A percentile compares a stretch with the other conserved stretches of the same genome.
These are phyloP conservation scores for Hypothenemus hampei DNA, from an alignment of 1,140 invertebrate species.

Conservation along the genomic window DNA sequence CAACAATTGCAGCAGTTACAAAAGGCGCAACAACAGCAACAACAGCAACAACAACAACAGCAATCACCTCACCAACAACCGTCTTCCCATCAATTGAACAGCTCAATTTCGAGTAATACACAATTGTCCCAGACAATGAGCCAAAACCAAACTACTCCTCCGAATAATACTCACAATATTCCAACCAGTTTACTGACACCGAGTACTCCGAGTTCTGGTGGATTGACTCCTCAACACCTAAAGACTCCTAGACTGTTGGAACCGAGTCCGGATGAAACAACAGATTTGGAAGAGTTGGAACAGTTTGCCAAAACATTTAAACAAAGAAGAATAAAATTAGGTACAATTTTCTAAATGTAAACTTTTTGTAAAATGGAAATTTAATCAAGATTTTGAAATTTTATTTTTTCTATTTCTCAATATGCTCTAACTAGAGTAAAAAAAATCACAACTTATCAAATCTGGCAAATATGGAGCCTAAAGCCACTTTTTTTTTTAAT, in stretches of 20 bases:
- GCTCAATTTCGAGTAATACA: conserved; percentile 51
- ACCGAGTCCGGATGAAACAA: conserved; percentile 83
- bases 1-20: conserved; percentile 77
- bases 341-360: conserved; percentile 50
- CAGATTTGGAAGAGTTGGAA: conserved; percentile 91
- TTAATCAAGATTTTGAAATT: too few relatives aligned
- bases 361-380: too few relatives aligned
- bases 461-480: too few relatives aligned
- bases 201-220: conserved; percentile 54
- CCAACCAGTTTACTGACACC: conserved; percentile 51
- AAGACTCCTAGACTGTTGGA: conserved; percentile 59
- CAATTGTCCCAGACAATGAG: conserved; percentile 37
- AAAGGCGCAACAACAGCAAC: conserved; percentile 75
- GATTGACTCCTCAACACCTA: conserved; percentile 49
- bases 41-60: conserved; percentile 77
- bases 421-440: too few relatives aligned
- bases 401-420: too few relatives aligned
- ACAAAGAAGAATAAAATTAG: conserved; percentile 89
- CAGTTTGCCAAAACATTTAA: conserved; percentile 97
- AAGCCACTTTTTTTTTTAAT: too few relatives aligned
- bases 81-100: conserved; percentile 45
- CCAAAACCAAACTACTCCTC: conserved; percentile 45
- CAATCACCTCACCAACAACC: conserved; percentile 56
- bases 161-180: conserved; percentile 40
- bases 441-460: too few relatives aligned